Base-by-base conservation (phyloP, 2,888 invertebrate species). In the Diarsia mendica region DNA sequence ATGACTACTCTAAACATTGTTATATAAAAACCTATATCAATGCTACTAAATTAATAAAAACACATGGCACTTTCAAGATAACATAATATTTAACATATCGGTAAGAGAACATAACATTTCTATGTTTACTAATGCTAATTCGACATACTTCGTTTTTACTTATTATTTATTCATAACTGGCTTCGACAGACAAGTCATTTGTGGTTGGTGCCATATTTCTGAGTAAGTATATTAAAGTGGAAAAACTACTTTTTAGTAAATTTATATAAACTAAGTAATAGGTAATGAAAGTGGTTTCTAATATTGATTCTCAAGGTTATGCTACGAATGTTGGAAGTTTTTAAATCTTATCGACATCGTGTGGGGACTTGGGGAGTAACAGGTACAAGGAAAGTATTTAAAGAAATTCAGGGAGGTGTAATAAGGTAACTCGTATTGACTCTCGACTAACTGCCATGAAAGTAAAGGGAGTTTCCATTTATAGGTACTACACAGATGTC, bases 291-390 rank as follows among this genome's bases (percentile, higher is more conserved):
- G 6, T 73, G 44, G 53, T 55, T 48, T 53, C 49, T 55, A 48
- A 6, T 79, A 69, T 44, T 13, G 63, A 23, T 13, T 48, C 48
- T 53, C 66, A 79, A 83, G 79, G 80, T 81, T 72, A 10, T 48
- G 9, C 23, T 20, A 67, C 61, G 18, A 65, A 48, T 60, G 13
- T 61, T 44, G 23, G 23, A 44, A 65, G 33, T 49, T 33, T 4
- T 23, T 39, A 53, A 9, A 39, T 75, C 15, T 46, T 63, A 13
- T 67, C 20, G 28, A n/a, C n/a, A n/a, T n/a, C n/a, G n/a, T n/a
- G n/a, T n/a, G n/a, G n/a, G n/a, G n/a, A n/a, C n/a, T n/a, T n/a
- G n/a, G n/a, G n/a, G n/a, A n/a, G n/a, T n/a, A n/a, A n/a, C n/a
- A n/a, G n/a, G n/a, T n/a, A n/a, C n/a, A n/a, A n/a, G n/a, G n/a